Evolutionary conservation across 2,888 invertebrate species (phyloP).

Genomic region (Chironomus tentans): DNA sequence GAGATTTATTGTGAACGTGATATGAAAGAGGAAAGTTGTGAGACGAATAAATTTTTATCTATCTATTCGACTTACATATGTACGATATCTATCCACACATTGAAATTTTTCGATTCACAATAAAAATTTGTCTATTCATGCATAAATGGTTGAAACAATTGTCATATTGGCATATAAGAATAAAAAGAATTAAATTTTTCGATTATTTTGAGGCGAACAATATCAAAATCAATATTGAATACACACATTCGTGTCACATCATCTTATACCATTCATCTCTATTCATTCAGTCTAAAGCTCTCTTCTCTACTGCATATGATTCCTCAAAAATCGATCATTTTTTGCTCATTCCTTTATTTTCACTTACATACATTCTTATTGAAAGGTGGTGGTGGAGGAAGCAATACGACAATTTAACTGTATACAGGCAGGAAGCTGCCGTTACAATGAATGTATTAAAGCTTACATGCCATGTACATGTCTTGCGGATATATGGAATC

Average conservation of each 20-base stretch:
- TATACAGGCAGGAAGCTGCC: too few species aligned
- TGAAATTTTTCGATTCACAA: not conserved
- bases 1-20: conserved; percentile 23
- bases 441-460: not conserved
- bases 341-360: not conserved
- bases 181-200: not conserved
- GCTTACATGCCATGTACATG: not conserved
- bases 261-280: too few species aligned
- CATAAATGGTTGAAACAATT: not conserved
- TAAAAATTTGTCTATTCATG: conserved; percentile 20
- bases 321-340: not conserved
- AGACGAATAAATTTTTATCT: conserved; percentile 15
- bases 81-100: not conserved
- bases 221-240: not conserved
- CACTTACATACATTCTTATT: too few species aligned
- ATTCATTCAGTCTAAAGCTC: too few species aligned
- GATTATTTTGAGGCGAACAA: not conserved
- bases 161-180: not conserved
- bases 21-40: not conserved
- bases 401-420: not conserved
- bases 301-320: too few species aligned
- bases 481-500: not conserved
- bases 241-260: too few species aligned
- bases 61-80: not conserved
- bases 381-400: not conserved